phyloP scores from a whole-genome alignment of 92 coral and sea anemone species.

The Galaxea fascicularis region DNA sequence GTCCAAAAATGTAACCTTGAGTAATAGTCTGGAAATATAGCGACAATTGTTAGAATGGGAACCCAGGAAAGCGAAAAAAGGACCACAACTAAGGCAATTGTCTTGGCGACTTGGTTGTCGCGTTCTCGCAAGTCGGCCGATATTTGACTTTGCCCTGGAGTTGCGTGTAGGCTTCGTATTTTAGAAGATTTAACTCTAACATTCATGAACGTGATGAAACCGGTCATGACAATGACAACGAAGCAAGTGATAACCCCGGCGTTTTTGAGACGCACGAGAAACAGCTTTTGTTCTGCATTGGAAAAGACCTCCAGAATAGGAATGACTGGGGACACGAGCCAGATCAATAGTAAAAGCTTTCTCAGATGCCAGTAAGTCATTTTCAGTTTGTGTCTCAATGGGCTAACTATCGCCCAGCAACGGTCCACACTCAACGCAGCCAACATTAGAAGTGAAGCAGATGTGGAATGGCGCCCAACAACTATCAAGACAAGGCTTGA shows the following conservation, averaged over 20 bases:
- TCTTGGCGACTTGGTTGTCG: constrained; percentile 32
- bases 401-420: constrained; percentile 28
- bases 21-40: not conserved
- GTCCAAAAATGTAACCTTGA: constrained; percentile 5
- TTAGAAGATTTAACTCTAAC: constrained; percentile 1
- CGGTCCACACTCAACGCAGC: constrained; percentile 19
- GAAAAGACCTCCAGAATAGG: constrained; percentile 6
- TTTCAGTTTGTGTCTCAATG: constrained; percentile 14
- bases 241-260: not conserved
- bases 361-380: constrained; percentile 21
- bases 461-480: not conserved
- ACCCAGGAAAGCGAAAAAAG: constrained; percentile 30
- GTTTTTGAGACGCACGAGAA: not conserved
- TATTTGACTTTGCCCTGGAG: not conserved
- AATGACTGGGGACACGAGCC: constrained; percentile 8
- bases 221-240: not conserved
- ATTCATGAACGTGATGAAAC: not conserved
- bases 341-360: not conserved
- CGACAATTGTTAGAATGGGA: not conserved
- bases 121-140: constrained; percentile 10
- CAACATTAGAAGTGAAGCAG: constrained; percentile 26
- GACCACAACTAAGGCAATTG: constrained; percentile 12
- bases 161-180: not conserved
- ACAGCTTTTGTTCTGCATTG: not conserved
- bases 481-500: not conserved